phyloP scores from a whole-genome alignment of 1,140 invertebrate genomes.

The Tyrophagus putrescentiae region DNA sequence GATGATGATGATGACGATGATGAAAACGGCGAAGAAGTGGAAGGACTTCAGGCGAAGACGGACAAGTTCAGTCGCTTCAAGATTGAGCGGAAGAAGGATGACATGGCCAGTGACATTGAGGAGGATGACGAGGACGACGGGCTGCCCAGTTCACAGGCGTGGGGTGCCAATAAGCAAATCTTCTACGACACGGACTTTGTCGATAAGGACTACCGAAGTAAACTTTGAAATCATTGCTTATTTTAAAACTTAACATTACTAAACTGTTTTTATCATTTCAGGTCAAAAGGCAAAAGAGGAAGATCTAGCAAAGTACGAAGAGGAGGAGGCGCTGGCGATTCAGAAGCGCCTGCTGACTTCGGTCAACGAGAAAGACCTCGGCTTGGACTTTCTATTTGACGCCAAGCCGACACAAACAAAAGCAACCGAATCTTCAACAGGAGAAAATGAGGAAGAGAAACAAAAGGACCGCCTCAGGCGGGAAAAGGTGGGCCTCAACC shows the following conservation, averaged over 20 bases:
- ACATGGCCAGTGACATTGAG: slow-evolving; percentile 21
- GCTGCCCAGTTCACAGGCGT: slow-evolving; percentile 60
- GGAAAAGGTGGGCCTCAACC: slow-evolving; percentile 30
- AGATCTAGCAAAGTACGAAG: slow-evolving; percentile 26
- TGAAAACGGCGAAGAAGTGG: no score
- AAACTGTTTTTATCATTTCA: slow-evolving; percentile 27
- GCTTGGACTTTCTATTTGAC: slow-evolving; percentile 68
- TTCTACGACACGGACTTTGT: slow-evolving; percentile 77
- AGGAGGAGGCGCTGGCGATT: slow-evolving; percentile 26
- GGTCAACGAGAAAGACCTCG: slow-evolving; percentile 24
- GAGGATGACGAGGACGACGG: neutral
- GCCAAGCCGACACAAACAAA: slow-evolving; percentile 67
- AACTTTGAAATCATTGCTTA: slow-evolving; percentile 18
- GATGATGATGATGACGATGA: slow-evolving; percentile 18
- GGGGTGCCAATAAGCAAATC: slow-evolving; percentile 60
- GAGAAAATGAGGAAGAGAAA: slow-evolving; percentile 39
- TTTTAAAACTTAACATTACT: slow-evolving; percentile 4
- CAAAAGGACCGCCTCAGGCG: no score
- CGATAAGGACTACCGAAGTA: slow-evolving; percentile 60
- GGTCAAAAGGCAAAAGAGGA: slow-evolving; percentile 30
- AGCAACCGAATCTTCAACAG: slow-evolving; percentile 52
- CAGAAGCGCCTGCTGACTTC: slow-evolving; percentile 25
- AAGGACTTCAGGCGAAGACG: no score
- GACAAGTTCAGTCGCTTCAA: neutral
- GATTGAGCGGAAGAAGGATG: slow-evolving; percentile 18